phyloP scores from a whole-genome alignment of 2,888 invertebrate species.

The Thera britannica region DNA sequence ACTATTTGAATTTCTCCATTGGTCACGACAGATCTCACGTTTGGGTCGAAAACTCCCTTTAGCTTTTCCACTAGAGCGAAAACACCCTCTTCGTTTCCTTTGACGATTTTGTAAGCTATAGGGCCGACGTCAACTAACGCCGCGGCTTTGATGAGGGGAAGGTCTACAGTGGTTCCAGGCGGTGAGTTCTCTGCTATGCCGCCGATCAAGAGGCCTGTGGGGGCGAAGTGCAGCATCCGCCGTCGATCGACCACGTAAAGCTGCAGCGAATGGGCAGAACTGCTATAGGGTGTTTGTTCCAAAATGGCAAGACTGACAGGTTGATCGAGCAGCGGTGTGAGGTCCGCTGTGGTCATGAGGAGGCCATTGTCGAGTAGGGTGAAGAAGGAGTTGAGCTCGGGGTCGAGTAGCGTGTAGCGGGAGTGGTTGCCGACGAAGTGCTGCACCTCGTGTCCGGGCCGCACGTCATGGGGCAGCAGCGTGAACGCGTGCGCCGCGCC shows the following conservation, averaged over 20 bases:
- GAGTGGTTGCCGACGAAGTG: slow-evolving; percentile 87
- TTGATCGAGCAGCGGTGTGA: slow-evolving; percentile 91
- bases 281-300: slow-evolving; percentile 92
- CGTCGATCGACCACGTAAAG: slow-evolving; percentile 93
- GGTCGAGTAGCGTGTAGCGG: slow-evolving; percentile 87
- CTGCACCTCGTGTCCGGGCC: slow-evolving; percentile 94
- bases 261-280: slow-evolving; percentile 91
- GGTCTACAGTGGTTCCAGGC: slow-evolving; percentile 88
- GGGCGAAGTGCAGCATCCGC: slow-evolving; percentile 92
- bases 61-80: slow-evolving; percentile 89
- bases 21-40: slow-evolving; percentile 82
- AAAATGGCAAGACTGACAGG: slow-evolving; percentile 92
- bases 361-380: slow-evolving; percentile 94
- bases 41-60: slow-evolving; percentile 69
- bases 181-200: slow-evolving; percentile 91
- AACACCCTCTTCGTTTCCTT: slow-evolving; percentile 89
- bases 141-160: slow-evolving; percentile 90
- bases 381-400: slow-evolving; percentile 93
- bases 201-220: slow-evolving; percentile 86
- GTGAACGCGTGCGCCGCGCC: slow-evolving; percentile 76
- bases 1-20: slow-evolving; percentile 89
- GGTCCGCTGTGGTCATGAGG: slow-evolving; percentile 95
- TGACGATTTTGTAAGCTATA: slow-evolving; percentile 91
- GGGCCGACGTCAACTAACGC: slow-evolving; percentile 87
- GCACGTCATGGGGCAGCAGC: slow-evolving; percentile 94